Conservation (phyloP, 1,140 invertebrate species). For the Panulirus ornatus region DNA sequence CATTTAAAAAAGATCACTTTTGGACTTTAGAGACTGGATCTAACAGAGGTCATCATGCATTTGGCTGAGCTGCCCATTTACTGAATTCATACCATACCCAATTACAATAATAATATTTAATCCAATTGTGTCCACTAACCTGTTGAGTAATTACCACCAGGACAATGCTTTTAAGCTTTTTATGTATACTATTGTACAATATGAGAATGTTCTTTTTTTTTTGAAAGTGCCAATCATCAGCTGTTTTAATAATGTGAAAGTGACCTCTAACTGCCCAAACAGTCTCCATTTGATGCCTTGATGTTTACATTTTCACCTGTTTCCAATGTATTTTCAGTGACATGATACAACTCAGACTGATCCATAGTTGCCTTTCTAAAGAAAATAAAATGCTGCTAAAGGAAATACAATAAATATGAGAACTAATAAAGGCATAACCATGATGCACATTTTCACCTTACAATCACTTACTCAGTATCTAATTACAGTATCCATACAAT, state of each 20-base stretch:
- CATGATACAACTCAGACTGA: slow-evolving; percentile 7
- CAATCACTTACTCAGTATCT: slow-evolving; percentile 2
- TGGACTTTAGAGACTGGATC: neutral
- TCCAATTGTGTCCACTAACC: neutral
- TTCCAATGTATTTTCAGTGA: neutral
- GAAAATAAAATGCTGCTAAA: slow-evolving; percentile 6
- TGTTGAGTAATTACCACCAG: neutral
- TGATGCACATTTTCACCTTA: neutral
- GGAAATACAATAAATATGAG: slow-evolving; percentile 20
- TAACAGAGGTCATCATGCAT: too few relatives aligned
- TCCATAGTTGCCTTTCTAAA: slow-evolving; percentile 8
- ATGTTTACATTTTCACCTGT: neutral
- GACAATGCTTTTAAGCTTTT: neutral
- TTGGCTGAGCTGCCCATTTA: too few relatives aligned
- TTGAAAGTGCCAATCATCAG: neutral
- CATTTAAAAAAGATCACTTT: too few relatives aligned
- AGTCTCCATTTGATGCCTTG: slow-evolving; percentile 5
- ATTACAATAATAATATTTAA: neutral
- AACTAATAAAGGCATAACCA: slow-evolving; percentile 13
- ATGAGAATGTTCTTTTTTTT: neutral
- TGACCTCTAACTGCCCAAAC: neutral
- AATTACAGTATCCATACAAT: neutral
- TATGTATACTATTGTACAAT: neutral
- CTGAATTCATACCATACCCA: too few relatives aligned
- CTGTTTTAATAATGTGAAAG: neutral